Conservation (phyloP, 2,113 vertebrate species). For the Coptodon bakossiorum region DNA sequence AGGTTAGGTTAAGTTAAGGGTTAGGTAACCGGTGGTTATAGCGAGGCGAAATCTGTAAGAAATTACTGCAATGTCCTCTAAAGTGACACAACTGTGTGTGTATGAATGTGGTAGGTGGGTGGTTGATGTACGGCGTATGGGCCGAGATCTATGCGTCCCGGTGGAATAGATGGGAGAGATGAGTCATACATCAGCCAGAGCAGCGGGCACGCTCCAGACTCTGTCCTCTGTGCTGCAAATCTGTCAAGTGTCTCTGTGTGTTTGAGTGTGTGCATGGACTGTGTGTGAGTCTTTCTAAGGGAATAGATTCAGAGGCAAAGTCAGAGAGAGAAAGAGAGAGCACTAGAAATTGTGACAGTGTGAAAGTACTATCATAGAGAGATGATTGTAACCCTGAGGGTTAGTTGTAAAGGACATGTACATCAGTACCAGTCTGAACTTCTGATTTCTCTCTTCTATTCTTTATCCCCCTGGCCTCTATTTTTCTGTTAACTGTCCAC, state of each 20-base stretch:
- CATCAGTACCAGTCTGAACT: background rate
- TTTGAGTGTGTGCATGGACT: background rate
- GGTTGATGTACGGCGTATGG: constrained; percentile 1
- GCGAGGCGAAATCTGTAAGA: background rate
- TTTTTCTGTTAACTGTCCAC: background rate
- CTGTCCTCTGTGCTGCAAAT: constrained; percentile 24
- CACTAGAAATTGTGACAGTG: constrained; percentile 2
- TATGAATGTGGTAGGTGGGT: background rate
- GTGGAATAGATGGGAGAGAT: constrained; percentile 11
- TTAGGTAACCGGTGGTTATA: background rate
- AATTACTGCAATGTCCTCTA: background rate
- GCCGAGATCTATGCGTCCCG: constrained; percentile 13
- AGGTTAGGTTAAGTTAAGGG: background rate
- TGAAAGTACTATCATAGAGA: constrained; percentile 31
- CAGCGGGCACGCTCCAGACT: constrained; percentile 19
- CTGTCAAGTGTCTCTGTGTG: background rate
- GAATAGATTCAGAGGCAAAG: constrained; percentile 17
- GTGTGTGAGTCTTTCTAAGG: background rate
- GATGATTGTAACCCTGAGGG: constrained; percentile 30
- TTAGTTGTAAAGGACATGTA: constrained; percentile 22
- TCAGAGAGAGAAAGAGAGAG: background rate
- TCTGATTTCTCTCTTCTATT: background rate
- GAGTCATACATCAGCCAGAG: constrained; percentile 41
- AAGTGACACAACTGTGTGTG: background rate
- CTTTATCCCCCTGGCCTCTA: background rate